These are phyloP conservation scores for Tetrao urogallus DNA, from an alignment of 2,113 vertebrate species.

Conservation along the genomic window DNA sequence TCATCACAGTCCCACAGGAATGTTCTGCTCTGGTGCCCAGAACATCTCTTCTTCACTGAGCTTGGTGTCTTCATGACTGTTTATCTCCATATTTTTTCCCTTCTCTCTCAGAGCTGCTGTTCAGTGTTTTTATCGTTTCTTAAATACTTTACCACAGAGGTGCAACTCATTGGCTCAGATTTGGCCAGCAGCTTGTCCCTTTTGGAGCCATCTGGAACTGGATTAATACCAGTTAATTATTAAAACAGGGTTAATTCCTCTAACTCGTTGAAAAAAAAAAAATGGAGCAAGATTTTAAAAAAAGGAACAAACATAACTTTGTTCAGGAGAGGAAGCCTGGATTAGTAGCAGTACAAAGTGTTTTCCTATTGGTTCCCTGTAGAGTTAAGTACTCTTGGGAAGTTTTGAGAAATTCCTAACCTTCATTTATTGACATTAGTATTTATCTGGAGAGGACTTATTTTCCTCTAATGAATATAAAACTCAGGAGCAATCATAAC, in stretches of 20 bases:
- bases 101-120: background rate
- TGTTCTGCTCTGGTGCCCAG: background rate
- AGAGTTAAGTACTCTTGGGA: background rate
- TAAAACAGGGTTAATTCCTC: background rate
- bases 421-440: background rate
- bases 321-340: background rate
- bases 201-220: background rate
- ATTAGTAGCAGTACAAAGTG: fast-evolving
- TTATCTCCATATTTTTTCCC: background rate
- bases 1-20: background rate
- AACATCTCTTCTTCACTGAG: background rate
- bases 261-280: background rate
- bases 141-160: background rate
- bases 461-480: background rate
- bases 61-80: background rate
- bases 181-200: background rate
- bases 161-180: background rate
- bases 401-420: background rate
- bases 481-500: background rate
- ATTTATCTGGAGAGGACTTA: background rate
- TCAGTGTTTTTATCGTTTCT: background rate
- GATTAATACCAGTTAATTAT: no score
- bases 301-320: background rate
- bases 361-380: background rate
- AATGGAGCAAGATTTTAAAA: background rate